A percentile compares a stretch with the other conserved stretches of the same genome.
phyloP scores from a whole-genome alignment of 2,888 invertebrate genomes.

The Zaprionus bogoriensis region DNA sequence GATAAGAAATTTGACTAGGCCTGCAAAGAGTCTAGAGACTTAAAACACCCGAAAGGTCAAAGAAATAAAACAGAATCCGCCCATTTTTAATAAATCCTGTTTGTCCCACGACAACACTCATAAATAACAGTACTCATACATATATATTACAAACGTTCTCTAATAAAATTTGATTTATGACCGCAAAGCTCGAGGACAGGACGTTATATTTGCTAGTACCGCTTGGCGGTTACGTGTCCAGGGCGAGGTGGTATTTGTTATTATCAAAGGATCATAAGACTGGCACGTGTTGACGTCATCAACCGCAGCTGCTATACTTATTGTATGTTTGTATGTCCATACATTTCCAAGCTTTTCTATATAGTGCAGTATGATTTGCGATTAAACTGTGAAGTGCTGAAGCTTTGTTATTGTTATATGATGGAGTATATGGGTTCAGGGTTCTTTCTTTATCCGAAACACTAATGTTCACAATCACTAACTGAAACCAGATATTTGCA shows the following conservation, averaged over 20 bases:
- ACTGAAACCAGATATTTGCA: background rate
- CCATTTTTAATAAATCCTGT: conserved; percentile 44
- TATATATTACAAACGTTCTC: conserved; percentile 66
- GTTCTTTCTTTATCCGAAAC: no score
- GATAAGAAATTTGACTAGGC: background rate
- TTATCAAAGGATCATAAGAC: conserved; percentile 50
- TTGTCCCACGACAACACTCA: conserved; percentile 30
- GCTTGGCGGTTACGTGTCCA: background rate
- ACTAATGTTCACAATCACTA: background rate
- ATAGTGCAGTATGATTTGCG: no score
- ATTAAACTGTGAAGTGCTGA: no score
- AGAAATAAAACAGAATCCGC: conserved; percentile 29
- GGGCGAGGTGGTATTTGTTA: background rate
- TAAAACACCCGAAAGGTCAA: no score
- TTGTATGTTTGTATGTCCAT: background rate
- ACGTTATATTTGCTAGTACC: conserved; percentile 46
- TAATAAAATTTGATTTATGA: conserved; percentile 76
- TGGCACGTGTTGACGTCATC: conserved; percentile 50
- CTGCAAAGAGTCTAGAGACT: background rate
- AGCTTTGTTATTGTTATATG: no score
- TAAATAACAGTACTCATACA: conserved; percentile 52
- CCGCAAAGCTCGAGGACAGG: conserved; percentile 40
- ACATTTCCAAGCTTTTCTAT: background rate
- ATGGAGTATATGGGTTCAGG: no score
- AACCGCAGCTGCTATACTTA: background rate